These are phyloP conservation scores for Thunnus maccoyii DNA, from an alignment of 2,113 vertebrate species.

Conservation along the genomic window DNA sequence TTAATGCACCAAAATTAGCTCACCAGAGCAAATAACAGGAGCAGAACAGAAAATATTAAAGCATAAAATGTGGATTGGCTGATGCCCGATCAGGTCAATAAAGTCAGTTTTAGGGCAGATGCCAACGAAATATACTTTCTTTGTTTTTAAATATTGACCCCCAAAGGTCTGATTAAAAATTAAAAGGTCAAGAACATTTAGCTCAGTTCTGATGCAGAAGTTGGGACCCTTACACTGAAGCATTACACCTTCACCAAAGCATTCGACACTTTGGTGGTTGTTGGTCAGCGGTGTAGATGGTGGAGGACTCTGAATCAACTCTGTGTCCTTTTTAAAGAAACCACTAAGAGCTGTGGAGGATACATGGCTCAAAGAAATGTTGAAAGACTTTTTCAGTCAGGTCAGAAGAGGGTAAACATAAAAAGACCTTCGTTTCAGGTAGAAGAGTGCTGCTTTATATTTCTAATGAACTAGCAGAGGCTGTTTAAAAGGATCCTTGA, in stretches of 20 bases:
- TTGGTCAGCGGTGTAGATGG: constrained; percentile 14
- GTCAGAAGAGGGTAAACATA: background rate
- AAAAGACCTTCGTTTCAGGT: background rate
- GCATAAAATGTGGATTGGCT: too few species aligned
- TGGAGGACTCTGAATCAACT: constrained; percentile 25
- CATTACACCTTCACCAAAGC: constrained; percentile 22
- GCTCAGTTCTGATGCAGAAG: too few species aligned
- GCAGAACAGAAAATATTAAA: too few species aligned
- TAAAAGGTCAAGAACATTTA: too few species aligned
- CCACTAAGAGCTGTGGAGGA: background rate
- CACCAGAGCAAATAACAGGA: too few species aligned
- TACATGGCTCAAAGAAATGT: background rate
- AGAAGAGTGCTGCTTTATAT: background rate
- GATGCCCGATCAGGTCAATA: too few species aligned
- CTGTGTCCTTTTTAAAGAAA: constrained; percentile 17
- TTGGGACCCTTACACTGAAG: too few species aligned
- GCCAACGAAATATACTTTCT: too few species aligned
- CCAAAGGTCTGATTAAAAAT: too few species aligned
- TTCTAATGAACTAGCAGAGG: background rate
- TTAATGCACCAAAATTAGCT: too few species aligned
- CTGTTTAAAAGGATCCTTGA: background rate
- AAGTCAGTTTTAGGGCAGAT: too few species aligned
- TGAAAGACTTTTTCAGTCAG: background rate
- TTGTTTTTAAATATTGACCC: too few species aligned
- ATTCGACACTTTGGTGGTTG: constrained; percentile 47